Base-by-base conservation (phyloP, 2,113 vertebrate species). In the Siphamia tubifer region DNA sequence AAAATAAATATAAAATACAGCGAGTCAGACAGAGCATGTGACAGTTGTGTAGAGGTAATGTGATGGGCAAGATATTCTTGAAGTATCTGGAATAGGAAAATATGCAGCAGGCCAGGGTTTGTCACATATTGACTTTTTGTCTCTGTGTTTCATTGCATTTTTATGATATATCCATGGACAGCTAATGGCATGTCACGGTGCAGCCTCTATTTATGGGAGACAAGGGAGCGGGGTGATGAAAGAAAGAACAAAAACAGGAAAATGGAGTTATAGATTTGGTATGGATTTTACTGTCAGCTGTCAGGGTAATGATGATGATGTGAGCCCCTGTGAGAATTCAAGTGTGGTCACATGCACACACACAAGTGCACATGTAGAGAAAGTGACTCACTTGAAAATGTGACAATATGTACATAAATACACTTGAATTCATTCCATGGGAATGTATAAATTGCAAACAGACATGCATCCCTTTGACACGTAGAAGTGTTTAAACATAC, bases 241-340 rank as follows among this genome's bases (percentile, higher is more conserved):
- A 79, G 73, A 79, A 77, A 60, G 64, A 82, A 86, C 79, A 83
- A 82, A 86, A 87, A 88, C 67, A 74, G 78, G 74, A 84, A 87
- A 87, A 86, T 84, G 54, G 82, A 81, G 72, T 85, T 82, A 86
- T 82, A 79, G 79, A 86, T 87, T 81, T 77, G 76, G 76, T 84
- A 90, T 90, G 62, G 85, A 89, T 90, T 89, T 81, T 71, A 72
- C 82, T 84, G 87, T 89, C 88, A 87, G 79, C 83, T 88, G 84
- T 86, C 86, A 79, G 68, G 66, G 52, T 80, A 79, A 82, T 69
- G 85, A 78, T 86, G 77, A 77, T 79, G 89, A 82, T 68, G 63
- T 38, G 82, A 56, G 54, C 48, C 71, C 83, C 73, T 9, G 28
- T 63, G 84, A 81, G 82, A 66, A 68, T 77, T 49, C n/a, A 12